Evolutionary conservation across 2,888 invertebrate genomes (phyloP), one percentile per base, ranked within the genome.

Genomic region (Mimumesa dahlbomi): DNA sequence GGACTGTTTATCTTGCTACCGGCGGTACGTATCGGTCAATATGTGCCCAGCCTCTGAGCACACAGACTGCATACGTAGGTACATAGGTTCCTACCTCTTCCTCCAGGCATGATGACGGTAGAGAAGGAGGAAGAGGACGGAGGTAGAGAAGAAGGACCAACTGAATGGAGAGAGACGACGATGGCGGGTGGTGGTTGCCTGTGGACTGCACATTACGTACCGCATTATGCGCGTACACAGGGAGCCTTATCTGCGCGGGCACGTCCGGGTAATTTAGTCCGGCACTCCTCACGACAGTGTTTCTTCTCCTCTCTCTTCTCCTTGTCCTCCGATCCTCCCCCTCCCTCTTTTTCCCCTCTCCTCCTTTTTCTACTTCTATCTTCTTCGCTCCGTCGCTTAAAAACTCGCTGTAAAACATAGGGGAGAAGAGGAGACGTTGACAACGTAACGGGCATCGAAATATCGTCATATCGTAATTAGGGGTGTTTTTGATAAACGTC

Each of bases 21-120:
- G 83, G 85, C 77, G 73, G 81, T 86, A 86, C 85, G 86, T 85
- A 85, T 85, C 82, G 84, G 85, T 87, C 87, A 86, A 86, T 86
- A 86, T 86, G 85, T 86, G 83, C 83, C 82, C 82, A 85, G 85
- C 75, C 84, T 85, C 85, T 80, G 82, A 82, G 82, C 75, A 84
- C 73, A 82, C 81, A 79, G 75, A 68, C 78, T 80, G 85, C 84
- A 83, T 82, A 80, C 74, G 82, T 79, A 75, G 75, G 69, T 80
- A 80, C 79, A 79, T 72, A 76, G 79, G 70, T 74, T 58, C 56
- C 64, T 71, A 50, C 80, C 71, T 79, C 71, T 69, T 79, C 69
- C 77, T 78, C 63, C 68, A 50, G 66, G 68, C 79, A 59, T 57
- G 76, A 72, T 70, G 64, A 59, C 73, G 63, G 38, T 16, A 57